Conservation (phyloP, 1,140 invertebrate genomes). For the Apis mellifera region Amel_HAv3.1 CM009931.2:12433501-12434000, state of each 20-base stretch:
- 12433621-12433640: too few relatives aligned
- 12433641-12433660: too few relatives aligned
- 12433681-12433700: too few relatives aligned
- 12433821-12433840: constrained; percentile 47
- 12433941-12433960: constrained; percentile 33
- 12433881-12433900: constrained; percentile 19
- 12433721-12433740: too few relatives aligned
- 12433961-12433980: constrained; percentile 60
- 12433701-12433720: not conserved
- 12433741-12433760: too few relatives aligned
- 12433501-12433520: not conserved
- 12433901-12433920: constrained; percentile 19
- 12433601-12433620: too few relatives aligned
- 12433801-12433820: too few relatives aligned
- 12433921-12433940: constrained; percentile 37
- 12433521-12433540: not conserved
- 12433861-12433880: constrained; percentile 52
- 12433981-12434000: constrained; percentile 40
- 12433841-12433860: constrained; percentile 51
- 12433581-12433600: too few relatives aligned
- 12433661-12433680: too few relatives aligned
- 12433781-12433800: constrained; percentile 33
- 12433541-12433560: too few relatives aligned
- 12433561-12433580: too few relatives aligned
- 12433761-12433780: not conserved